phyloP scores from a whole-genome alignment of 1,140 invertebrate genomes.

The Gonatopus flavifemur region DNA sequence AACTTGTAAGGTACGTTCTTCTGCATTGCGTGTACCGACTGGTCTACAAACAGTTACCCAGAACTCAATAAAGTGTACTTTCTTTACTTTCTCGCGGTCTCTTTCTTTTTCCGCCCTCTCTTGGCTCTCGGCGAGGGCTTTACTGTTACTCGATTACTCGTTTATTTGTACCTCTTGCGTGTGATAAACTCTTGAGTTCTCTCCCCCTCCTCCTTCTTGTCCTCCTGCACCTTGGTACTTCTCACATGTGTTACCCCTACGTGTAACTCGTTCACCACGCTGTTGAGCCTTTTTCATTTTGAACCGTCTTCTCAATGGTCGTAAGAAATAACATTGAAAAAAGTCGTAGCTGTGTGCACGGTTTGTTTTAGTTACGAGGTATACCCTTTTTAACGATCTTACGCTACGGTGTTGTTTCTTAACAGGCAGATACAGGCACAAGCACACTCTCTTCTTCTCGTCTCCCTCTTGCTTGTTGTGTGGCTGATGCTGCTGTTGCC shows the following conservation, averaged over 20 bases:
- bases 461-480: background rate
- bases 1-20: slow-evolving; percentile 35
- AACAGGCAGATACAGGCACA: too few relatives aligned
- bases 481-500: background rate
- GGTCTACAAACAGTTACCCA: slow-evolving; percentile 23
- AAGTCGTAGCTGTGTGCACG: slow-evolving; percentile 18
- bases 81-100: slow-evolving; percentile 30
- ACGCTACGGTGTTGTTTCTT: too few relatives aligned
- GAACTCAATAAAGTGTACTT: slow-evolving; percentile 30
- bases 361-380: slow-evolving; percentile 20
- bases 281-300: slow-evolving; percentile 29
- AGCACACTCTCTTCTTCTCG: too few relatives aligned
- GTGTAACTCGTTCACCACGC: background rate
- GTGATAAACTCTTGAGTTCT: slow-evolving; percentile 22
- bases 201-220: background rate
- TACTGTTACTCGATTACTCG: slow-evolving; percentile 6
- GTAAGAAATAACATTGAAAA: slow-evolving; percentile 24
- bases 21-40: background rate
- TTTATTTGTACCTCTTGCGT: slow-evolving; percentile 27
- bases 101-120: background rate
- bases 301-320: slow-evolving; percentile 23
- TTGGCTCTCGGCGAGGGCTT: background rate
- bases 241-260: background rate
- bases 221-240: background rate
- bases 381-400: slow-evolving; percentile 31